Evolutionary conservation across 2,113 vertebrate genomes (phyloP).

Genomic region (Ictidomys tridecemlineatus): DNA sequence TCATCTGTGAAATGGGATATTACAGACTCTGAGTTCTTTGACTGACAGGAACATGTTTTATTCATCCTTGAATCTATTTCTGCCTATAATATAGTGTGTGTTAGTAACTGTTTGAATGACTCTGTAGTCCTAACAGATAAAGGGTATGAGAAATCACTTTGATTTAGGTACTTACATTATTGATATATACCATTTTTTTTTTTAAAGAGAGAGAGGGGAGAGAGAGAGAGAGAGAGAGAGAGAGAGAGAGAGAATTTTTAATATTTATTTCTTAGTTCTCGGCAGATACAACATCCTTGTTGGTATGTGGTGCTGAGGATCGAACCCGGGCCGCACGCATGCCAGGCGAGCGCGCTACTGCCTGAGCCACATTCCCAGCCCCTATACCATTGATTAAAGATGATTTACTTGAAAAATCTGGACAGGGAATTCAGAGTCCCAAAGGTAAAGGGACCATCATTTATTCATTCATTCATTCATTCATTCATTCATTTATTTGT

Average conservation of each 20-base stretch:
- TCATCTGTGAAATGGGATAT: background rate
- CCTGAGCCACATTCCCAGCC: too few species aligned
- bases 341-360: too few species aligned
- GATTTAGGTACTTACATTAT: background rate
- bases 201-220: too few species aligned
- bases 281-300: too few species aligned
- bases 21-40: constrained; percentile 35
- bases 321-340: too few species aligned
- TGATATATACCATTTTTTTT: background rate
- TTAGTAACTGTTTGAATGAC: constrained; percentile 1
- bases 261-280: too few species aligned
- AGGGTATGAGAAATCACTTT: background rate
- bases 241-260: too few species aligned
- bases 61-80: constrained; percentile 27
- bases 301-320: too few species aligned
- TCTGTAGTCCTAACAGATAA: background rate
- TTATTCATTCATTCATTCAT: too few species aligned
- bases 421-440: background rate
- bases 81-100: background rate
- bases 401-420: background rate
- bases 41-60: background rate
- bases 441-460: background rate
- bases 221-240: too few species aligned
- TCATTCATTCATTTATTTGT: too few species aligned
- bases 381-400: background rate